Percentiles rank a stretch among this genome's conserved stretches.
Evolutionary conservation across 1,140 invertebrate genomes (phyloP).

Genomic region (Drosophila tristis): DNA sequence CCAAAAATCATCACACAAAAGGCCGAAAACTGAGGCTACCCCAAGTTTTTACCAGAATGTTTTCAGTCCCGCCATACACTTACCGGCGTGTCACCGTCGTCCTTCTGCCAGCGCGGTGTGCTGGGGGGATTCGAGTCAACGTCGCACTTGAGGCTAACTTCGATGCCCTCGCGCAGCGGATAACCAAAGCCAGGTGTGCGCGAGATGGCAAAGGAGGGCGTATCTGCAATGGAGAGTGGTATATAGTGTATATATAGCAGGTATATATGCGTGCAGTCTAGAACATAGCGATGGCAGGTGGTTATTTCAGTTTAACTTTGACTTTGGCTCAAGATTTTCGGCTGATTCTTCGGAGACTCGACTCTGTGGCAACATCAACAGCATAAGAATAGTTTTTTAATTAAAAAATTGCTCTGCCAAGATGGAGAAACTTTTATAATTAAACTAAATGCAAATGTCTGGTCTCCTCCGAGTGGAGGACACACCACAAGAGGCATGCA

Average conservation of each 20-base stretch:
- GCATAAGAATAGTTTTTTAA: conserved; percentile 72
- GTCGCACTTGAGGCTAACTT: conserved; percentile 94
- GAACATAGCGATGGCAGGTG: conserved; percentile 35
- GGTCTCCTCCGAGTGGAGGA: conserved; percentile 5
- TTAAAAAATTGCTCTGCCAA: conserved; percentile 62
- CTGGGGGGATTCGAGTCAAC: conserved; percentile 95
- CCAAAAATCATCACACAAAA: conserved; percentile 63
- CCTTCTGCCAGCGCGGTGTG: conserved; percentile 93
- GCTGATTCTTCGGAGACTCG: conserved; percentile 40
- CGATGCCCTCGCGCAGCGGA: conserved; percentile 92
- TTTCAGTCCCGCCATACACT: conserved; percentile 59
- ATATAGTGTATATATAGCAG: conserved; percentile 20
- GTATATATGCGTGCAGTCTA: conserved; percentile 18
- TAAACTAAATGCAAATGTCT: conserved; percentile 79
- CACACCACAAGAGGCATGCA: conserved; percentile 37
- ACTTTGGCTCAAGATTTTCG: conserved; percentile 56
- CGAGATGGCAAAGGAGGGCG: conserved; percentile 95
- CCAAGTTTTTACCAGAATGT: conserved; percentile 1
- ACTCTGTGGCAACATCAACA: conserved; percentile 62
- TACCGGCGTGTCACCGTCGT: conserved; percentile 87
- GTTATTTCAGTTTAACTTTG: conserved; percentile 55
- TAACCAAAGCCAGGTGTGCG: conserved; percentile 95
- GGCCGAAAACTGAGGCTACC: conserved; percentile 18
- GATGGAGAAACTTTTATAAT: conserved; percentile 76
- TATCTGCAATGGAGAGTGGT: conserved; percentile 87